phyloP scores from a whole-genome alignment of 1,140 invertebrate genomes.

The Solenopsis fugax region DNA sequence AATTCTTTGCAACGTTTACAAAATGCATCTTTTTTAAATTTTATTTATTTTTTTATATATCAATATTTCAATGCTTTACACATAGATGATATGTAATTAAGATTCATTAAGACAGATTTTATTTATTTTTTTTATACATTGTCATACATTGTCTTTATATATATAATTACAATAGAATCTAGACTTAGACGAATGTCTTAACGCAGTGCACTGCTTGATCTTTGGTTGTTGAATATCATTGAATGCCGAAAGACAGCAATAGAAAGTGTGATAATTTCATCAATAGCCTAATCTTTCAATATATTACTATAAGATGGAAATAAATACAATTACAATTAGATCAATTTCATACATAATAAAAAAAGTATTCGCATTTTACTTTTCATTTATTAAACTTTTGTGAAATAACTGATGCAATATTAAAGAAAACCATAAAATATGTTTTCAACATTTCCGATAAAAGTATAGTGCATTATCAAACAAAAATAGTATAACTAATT shows the following conservation, averaged over 20 bases:
- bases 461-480: not conserved
- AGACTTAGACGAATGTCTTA: not conserved
- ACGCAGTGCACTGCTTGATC: not conserved
- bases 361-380: not conserved
- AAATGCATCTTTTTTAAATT: not conserved
- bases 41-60: constrained; percentile 3
- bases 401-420: not conserved
- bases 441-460: not conserved
- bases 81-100: not conserved
- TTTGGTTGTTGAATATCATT: not conserved
- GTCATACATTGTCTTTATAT: not conserved
- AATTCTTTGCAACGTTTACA: not conserved
- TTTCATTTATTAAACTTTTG: not conserved
- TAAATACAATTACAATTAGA: not conserved
- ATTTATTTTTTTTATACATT: not conserved
- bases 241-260: not conserved
- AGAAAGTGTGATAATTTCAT: not conserved
- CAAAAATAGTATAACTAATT: not conserved
- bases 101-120: not conserved
- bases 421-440: not conserved
- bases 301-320: not conserved
- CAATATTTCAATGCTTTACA: not conserved
- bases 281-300: not conserved
- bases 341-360: not conserved
- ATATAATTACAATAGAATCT: not conserved